Evolutionary conservation across 2,113 vertebrate species (phyloP), one percentile per base, ranked within the genome.

Genomic region (Misgurnus mizolepis): DNA sequence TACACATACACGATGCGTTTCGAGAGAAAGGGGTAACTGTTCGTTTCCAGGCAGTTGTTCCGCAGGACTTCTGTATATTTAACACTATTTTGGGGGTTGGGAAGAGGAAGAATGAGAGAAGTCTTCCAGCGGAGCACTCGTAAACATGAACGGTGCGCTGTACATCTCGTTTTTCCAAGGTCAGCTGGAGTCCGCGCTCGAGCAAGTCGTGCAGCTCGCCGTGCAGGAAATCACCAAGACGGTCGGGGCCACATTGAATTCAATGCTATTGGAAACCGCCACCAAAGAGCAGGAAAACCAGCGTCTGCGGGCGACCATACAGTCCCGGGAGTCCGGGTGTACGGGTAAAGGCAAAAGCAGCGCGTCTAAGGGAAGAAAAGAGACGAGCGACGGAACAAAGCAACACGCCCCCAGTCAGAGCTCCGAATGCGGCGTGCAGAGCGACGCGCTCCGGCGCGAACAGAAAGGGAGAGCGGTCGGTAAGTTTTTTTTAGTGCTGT

Each of bases 91-190:
- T 68, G 81, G 82, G 49, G 73, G 69, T 53, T 39, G 34, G 50
- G 62, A 39, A 60, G 61, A 41, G 77, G 80, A 62, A 91, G 89
- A 81, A 89, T 93, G 93, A 91, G 86, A 89, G 56, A 86, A 84
- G 77, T 78, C 86, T 86, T 80, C 27, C 43, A 66, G 18, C 84
- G 78, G 82, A 87, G 74, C 78, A 81, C 80, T 76, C 85, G 86
- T 66, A 82, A 91, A 74, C 85, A 94, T 94, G 93, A 93, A 93
- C 91, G 92, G 91, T 60, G 86, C 92, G 79, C 90, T 94, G 81
- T 94, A 93, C 80, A 93, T 93, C 73, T 93, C 93, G 88, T 94
- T 94, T 76, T 94, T 94, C 85, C 92, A 94, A 90, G 92, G 93
- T 80, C 93, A 94, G 87, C 89, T 94, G 86, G 93, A 94, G 87